Evolutionary conservation across 2,113 vertebrate genomes (phyloP), one percentile per base, ranked within the genome.

Genomic region (Onychostoma macrolepis): DNA sequence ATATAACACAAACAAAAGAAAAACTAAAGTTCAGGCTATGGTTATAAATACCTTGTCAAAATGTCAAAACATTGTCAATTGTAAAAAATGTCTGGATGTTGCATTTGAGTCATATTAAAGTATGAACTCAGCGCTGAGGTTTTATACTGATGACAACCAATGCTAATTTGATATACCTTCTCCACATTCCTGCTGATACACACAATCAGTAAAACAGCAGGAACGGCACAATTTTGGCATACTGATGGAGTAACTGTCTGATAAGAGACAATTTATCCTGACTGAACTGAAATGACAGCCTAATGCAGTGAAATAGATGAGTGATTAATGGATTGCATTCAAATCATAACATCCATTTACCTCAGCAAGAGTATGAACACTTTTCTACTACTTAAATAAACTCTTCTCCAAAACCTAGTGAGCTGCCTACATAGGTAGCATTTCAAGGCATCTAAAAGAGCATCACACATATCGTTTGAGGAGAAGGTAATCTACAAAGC

Each of bases 161-260:
- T 12, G 72, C 24, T 76, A 26, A 76, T 76, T 45, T 76, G 12
- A 45, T 45, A n/a, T 76, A 45, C 24, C 72, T 26, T 15, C 41
- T 28, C 24, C 72, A 26, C 41, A 45, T 75, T 75, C 41, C 72
- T 75, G 24, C 41, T 75, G 72, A 24, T 45, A 26, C 24, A 75
- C 72, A 13, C 69, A 75, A 75, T 75, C 72, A 75, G 72, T n/a
- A 45, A 45, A 45, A 75, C 72, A 26, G 72, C 24, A 75, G 72
- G 41, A 75, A 13, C 5, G 2, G 24, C 72, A 75, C 72, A 43
- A 15, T 45, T 45, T 43, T 75, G 72, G 26, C 41, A 45, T 76
- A 5, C 41, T 45, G 38, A 75, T 45, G 12, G 24, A 76, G 24
- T 17, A 45, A 26, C 41, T 26, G 12, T 76, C 72, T 28, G 41